Evolutionary conservation across 2,888 invertebrate genomes (phyloP).

Genomic region (Rhaphigaster nebulosa): DNA sequence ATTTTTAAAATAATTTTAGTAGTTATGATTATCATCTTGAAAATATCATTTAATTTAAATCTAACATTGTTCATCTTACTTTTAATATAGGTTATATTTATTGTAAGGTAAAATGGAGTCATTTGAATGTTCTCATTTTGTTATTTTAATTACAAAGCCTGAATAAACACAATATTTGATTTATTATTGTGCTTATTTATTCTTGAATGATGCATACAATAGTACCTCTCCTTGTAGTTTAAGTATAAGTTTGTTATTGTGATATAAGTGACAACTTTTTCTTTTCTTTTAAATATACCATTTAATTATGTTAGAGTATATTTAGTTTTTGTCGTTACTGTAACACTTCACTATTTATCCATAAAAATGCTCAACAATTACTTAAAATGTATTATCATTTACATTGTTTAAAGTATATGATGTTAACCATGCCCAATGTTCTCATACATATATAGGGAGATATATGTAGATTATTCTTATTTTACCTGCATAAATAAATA

Average conservation of each 20-base stretch:
- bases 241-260: constrained; percentile 53
- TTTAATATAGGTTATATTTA: constrained; percentile 51
- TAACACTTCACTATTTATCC: constrained; percentile 38
- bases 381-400: constrained; percentile 50
- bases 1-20: constrained; percentile 17
- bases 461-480: constrained; percentile 46
- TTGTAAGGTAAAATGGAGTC: constrained; percentile 35
- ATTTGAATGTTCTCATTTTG: constrained; percentile 50
- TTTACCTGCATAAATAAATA: constrained; percentile 11
- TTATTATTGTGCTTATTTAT: constrained; percentile 53
- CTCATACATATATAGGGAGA: constrained; percentile 26
- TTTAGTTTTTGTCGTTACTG: constrained; percentile 34
- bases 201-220: constrained; percentile 13
- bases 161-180: constrained; percentile 56
- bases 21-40: constrained; percentile 17
- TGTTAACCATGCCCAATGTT: constrained; percentile 51
- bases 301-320: constrained; percentile 46
- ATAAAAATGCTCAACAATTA: constrained; percentile 54
- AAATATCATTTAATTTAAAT: constrained; percentile 35
- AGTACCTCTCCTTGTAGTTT: constrained; percentile 39
- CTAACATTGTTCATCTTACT: constrained; percentile 30
- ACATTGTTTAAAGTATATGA: constrained; percentile 47
- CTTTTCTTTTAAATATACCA: constrained; percentile 45
- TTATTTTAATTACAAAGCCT: constrained; percentile 43
- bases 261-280: constrained; percentile 49